These are phyloP conservation scores for Cavia porcellus DNA, from an alignment of 2,113 vertebrate species.

Conservation along the genomic window DNA sequence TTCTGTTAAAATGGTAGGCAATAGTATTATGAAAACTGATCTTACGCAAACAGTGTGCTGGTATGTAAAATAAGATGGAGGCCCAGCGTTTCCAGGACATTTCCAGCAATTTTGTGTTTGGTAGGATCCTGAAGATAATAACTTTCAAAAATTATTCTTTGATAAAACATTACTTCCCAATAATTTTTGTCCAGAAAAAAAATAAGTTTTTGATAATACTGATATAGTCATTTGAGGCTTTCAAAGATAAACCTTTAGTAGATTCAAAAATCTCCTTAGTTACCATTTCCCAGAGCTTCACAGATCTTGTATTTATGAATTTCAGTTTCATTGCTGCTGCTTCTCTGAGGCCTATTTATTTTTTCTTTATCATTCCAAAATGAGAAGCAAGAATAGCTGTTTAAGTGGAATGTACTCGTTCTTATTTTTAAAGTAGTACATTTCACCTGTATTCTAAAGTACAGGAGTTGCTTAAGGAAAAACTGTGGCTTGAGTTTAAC, in stretches of 20 bases:
- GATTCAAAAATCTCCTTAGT: not conserved
- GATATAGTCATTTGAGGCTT: not conserved
- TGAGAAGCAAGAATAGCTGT: slow-evolving; percentile 62
- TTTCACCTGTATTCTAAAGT: slow-evolving; percentile 27
- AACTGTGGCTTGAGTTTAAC: not conserved
- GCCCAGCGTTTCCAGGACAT: not conserved
- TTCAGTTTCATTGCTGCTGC: slow-evolving; percentile 4
- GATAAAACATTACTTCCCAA: not conserved
- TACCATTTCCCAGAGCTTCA: slow-evolving; percentile 7
- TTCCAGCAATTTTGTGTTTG: not conserved
- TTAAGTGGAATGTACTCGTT: not conserved
- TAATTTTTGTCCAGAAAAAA: not conserved
- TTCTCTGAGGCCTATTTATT: slow-evolving; percentile 64
- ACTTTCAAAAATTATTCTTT: slow-evolving; percentile 23
- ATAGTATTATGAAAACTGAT: not conserved
- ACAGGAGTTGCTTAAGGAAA: not conserved
- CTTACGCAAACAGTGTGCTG: not conserved
- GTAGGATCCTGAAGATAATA: not conserved
- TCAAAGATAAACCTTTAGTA: slow-evolving; percentile 15
- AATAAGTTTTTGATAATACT: slow-evolving; percentile 17
- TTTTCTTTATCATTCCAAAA: slow-evolving; percentile 47
- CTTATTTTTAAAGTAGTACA: not conserved
- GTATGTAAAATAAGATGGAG: not conserved
- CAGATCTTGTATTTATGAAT: not conserved
- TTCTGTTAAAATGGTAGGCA: not conserved